Evolutionary conservation across 1,140 invertebrate genomes (phyloP).

Genomic region (Yoshiicerus persimilis): DNA sequence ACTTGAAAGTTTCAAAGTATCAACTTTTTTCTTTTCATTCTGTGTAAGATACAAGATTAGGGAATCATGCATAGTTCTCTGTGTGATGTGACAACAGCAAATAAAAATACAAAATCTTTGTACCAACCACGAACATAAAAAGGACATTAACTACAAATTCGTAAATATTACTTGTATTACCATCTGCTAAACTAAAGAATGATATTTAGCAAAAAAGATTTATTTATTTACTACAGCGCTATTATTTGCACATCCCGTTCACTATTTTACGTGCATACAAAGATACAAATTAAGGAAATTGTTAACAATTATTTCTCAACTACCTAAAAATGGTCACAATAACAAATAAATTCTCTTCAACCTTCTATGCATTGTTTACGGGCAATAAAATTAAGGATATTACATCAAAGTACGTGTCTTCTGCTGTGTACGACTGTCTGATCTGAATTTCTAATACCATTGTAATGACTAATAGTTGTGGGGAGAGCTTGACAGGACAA

Average conservation of each 20-base stretch:
- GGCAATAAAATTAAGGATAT: neutral
- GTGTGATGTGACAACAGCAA: neutral
- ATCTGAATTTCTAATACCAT: neutral
- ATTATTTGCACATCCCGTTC: neutral
- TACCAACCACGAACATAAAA: neutral
- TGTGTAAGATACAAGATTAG: neutral
- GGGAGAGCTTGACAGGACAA: neutral
- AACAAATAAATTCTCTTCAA: neutral
- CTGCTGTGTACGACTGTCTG: too few relatives aligned
- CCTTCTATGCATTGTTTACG: too few relatives aligned
- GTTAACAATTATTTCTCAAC: neutral
- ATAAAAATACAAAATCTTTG: neutral
- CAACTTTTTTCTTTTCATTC: neutral
- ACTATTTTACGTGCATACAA: neutral
- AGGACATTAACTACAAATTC: neutral
- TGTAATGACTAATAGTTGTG: neutral
- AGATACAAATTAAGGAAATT: neutral
- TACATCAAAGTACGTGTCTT: neutral
- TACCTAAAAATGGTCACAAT: neutral
- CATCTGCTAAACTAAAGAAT: too few relatives aligned
- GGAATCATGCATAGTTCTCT: neutral
- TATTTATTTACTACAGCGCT: neutral
- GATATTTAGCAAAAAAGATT: too few relatives aligned
- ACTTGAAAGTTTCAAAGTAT: neutral
- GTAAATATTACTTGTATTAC: neutral